Base-by-base conservation (phyloP, 2,113 vertebrate species). In the Solea senegalensis region DNA sequence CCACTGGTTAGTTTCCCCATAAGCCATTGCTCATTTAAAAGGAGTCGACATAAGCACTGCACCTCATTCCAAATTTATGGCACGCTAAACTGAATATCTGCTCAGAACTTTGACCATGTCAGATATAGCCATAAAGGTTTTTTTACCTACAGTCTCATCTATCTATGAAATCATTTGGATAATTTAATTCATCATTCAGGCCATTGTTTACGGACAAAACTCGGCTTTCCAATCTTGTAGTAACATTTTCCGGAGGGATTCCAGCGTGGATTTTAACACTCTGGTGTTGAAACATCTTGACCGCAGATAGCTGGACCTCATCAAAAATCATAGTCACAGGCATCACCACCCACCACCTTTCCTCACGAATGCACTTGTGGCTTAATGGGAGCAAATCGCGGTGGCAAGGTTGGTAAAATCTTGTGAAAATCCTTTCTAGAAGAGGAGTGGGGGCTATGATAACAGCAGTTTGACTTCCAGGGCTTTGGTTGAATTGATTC, bases 401-500 rank as follows among this genome's bases (percentile, higher is more conserved):
- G 10, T 57, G 66, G 28, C 52, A 16, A 15, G 51, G 7, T 51
- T 74, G 7, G 10, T 12, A 44, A 76, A 55, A 14, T 52, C 26
- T 27, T 49, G 9, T 66, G 57, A 16, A 62, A 62, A 57, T 27
- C 8, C 44, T 48, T 53, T 7, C 5, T 1, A 6, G 45, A 65
- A 34, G 21, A 78, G 13, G 15, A 78, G 9, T 16, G 55, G 40
- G 45, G 1, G 53, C 50, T 53, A n/a, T 75, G 52, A 66, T 13
- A 39, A 28, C 11, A 69, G 57, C 45, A 69, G 40, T 72, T 72
- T 52, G 41, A 68, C 44, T 43, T 14, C 49, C 8, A 40, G 60
- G 51, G 16, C 44, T 78, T 65, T 34, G 57, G 41, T 57, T 74
- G 72, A 26, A 82, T 60, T 66, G 65, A 81, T 71, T 57, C 12